phyloP scores from a whole-genome alignment of 2,888 invertebrate genomes.

The Andrena flavipes region DNA sequence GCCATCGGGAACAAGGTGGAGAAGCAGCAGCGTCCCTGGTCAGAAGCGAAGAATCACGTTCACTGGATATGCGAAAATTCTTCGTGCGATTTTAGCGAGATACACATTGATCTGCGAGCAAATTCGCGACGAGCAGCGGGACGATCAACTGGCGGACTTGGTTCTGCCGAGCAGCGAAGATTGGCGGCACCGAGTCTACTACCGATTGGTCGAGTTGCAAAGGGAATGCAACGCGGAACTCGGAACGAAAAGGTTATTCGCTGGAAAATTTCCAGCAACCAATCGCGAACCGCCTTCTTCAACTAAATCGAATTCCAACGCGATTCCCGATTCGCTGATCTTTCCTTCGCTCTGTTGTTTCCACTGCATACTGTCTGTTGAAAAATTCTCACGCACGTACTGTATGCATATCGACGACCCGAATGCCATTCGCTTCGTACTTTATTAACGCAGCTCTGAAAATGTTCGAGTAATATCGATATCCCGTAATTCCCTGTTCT shows the following conservation, averaged over 20 bases:
- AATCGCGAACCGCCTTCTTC: no score
- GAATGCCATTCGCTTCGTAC: no score
- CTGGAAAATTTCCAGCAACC: background rate
- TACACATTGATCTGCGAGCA: conserved; percentile 78
- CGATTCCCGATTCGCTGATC: no score
- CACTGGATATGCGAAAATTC: conserved; percentile 88
- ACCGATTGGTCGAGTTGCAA: conserved; percentile 89
- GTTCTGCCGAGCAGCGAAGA: conserved; percentile 90
- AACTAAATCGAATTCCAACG: no score
- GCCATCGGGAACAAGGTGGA: background rate
- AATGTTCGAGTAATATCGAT: no score
- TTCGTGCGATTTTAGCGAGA: conserved; percentile 87
- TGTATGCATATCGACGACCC: no score
- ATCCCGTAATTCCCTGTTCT: no score
- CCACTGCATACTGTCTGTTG: no score
- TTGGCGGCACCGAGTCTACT: conserved; percentile 90
- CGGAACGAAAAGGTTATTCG: conserved; percentile 47
- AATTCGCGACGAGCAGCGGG: conserved; percentile 61
- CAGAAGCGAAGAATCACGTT: conserved; percentile 87
- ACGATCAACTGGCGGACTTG: conserved; percentile 86
- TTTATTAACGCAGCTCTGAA: no score
- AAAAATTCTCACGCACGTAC: no score
- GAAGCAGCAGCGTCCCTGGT: background rate
- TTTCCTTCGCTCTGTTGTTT: no score
- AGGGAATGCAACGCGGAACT: conserved; percentile 84